Percentiles rank a stretch among this genome's conserved stretches.
Conservation (phyloP, 2,797 vertebrate genomes). For the Gallinago solitaria region DNA sequence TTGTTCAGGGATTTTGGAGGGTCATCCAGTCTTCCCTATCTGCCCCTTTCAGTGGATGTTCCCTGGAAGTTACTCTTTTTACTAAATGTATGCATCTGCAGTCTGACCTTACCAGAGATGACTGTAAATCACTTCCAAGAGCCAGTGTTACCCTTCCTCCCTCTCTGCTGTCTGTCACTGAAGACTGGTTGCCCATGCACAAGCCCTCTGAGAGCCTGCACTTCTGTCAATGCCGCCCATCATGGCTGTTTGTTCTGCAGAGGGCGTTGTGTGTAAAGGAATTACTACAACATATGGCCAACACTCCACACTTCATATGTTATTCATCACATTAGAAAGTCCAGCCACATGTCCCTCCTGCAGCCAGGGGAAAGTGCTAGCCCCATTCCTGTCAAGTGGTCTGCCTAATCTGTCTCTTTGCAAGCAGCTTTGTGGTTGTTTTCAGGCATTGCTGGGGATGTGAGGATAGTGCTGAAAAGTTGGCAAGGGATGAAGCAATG, state of each 20-base stretch:
- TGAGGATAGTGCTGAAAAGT: conserved; percentile 30
- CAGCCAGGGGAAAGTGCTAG: conserved; percentile 65
- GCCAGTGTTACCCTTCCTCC: neutral
- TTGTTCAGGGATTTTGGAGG: neutral
- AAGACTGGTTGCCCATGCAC: neutral
- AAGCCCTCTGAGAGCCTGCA: conserved; percentile 26
- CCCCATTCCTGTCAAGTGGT: conserved; percentile 34
- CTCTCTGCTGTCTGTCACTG: neutral
- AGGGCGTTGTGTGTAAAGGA: conserved; percentile 57
- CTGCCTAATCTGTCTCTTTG: conserved; percentile 62
- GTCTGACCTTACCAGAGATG: neutral
- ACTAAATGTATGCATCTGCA: neutral
- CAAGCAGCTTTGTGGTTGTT: conserved; percentile 44
- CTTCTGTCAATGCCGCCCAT: conserved; percentile 54
- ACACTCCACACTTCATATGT: conserved; percentile 67
- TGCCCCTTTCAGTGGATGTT: neutral
- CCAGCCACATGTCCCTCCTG: conserved; percentile 65
- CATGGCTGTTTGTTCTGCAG: conserved; percentile 68
- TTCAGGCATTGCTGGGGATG: conserved; percentile 19
- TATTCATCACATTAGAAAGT: conserved; percentile 75
- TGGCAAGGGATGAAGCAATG: conserved; percentile 27
- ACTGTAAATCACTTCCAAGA: neutral
- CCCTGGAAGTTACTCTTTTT: neutral
- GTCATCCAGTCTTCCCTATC: neutral
- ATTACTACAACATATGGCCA: conserved; percentile 74